Evolutionary conservation across 2,797 vertebrate species (phyloP).

Genomic region (Acanthornis magna): DNA sequence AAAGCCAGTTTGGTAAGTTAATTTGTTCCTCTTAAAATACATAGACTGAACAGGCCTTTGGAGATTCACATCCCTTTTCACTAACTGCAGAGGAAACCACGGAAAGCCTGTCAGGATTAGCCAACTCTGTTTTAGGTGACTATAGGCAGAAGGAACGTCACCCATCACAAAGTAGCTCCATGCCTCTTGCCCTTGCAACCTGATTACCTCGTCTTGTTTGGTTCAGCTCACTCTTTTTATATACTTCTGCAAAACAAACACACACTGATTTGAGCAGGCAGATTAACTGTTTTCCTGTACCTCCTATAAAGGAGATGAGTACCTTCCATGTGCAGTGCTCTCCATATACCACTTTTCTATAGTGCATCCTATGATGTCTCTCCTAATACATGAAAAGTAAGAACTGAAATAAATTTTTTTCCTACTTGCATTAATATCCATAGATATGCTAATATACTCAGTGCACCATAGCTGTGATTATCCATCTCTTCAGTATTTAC

Average conservation of each 20-base stretch:
- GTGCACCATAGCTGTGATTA: background rate
- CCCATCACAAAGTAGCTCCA: background rate
- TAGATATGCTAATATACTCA: background rate
- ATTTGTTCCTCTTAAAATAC: background rate
- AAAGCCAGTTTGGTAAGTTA: background rate
- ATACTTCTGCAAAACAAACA: background rate
- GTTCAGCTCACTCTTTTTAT: background rate
- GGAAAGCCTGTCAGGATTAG: background rate
- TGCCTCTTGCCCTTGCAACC: rapidly evolving
- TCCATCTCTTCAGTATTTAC: background rate
- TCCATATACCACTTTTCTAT: background rate
- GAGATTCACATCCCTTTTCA: background rate
- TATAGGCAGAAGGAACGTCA: background rate
- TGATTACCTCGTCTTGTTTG: background rate
- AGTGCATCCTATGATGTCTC: background rate
- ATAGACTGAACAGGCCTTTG: background rate
- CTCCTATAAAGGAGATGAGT: background rate
- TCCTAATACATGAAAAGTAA: background rate
- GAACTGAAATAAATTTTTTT: background rate
- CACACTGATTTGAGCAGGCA: background rate
- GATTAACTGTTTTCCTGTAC: background rate
- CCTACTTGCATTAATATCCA: background rate
- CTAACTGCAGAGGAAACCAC: background rate
- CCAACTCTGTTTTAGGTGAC: background rate
- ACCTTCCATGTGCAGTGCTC: background rate